These are phyloP conservation scores for Butorides virescens DNA, from an alignment of 2,113 vertebrate genomes.

Conservation along the genomic window DNA sequence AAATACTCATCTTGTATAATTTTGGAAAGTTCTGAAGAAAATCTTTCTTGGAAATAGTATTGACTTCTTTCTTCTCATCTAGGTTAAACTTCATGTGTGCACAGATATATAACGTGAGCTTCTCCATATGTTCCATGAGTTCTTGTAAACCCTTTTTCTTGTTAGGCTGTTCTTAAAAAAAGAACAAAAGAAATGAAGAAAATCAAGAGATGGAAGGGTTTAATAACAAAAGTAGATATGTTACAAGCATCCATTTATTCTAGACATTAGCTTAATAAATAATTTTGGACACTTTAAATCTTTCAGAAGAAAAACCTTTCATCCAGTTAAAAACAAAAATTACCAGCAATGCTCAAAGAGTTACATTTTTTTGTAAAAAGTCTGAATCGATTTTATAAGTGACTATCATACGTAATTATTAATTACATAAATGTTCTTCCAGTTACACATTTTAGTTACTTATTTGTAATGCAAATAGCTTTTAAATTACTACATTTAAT, in stretches of 20 bases:
- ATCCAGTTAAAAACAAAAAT: background rate
- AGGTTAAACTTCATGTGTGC: background rate
- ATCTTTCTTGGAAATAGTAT: background rate
- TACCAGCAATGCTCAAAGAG: background rate
- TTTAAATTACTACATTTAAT: conserved; percentile 31
- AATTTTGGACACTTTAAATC: background rate
- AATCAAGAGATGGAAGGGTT: background rate
- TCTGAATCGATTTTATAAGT: background rate
- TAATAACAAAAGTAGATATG: background rate
- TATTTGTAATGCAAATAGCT: background rate
- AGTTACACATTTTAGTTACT: background rate
- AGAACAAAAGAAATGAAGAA: background rate
- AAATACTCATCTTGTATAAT: background rate
- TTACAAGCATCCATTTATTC: background rate
- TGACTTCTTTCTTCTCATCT: background rate
- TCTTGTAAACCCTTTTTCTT: background rate
- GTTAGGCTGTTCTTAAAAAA: background rate
- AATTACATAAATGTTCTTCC: background rate
- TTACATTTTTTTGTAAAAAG: background rate
- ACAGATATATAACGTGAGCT: background rate
- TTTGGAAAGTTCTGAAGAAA: background rate
- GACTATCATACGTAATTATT: background rate
- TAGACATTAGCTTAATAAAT: background rate
- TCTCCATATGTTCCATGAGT: background rate
- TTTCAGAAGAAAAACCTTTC: background rate